Evolutionary conservation across 1,140 invertebrate species (phyloP).

Genomic region (Manduca sexta): DNA sequence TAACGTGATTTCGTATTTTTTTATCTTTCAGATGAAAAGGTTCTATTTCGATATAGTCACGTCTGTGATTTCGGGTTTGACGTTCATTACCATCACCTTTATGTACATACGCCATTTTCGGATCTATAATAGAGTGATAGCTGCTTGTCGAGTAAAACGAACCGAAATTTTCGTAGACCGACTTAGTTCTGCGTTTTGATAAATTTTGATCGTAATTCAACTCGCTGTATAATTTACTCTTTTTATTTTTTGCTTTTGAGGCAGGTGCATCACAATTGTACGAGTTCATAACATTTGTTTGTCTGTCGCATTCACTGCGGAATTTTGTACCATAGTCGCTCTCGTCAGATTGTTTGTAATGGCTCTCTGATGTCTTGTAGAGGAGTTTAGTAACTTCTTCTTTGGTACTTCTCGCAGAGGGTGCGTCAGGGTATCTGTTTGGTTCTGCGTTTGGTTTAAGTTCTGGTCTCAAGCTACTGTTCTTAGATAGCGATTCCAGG

Average conservation of each 20-base stretch:
- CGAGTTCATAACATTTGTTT: background rate
- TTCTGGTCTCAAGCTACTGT: background rate
- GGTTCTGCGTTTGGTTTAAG: background rate
- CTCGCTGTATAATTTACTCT: conserved; percentile 17
- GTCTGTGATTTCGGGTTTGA: conserved; percentile 4
- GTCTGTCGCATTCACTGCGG: background rate
- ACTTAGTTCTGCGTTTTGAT: conserved; percentile 20
- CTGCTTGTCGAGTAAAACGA: conserved; percentile 27
- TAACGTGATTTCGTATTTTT: conserved; percentile 11
- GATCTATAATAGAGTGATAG: conserved; percentile 26
- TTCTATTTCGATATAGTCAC: conserved; percentile 9
- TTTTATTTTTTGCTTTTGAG: conserved; percentile 14
- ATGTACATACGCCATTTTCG: conserved; percentile 8
- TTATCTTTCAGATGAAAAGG: conserved; percentile 4
- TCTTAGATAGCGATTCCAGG: conserved; percentile 21
- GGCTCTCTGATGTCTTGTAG: conserved; percentile 30
- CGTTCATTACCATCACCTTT: conserved; percentile 3
- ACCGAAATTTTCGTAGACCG: conserved; percentile 10
- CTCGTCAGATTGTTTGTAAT: conserved; percentile 26
- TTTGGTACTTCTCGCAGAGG: conserved; percentile 12
- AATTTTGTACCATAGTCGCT: conserved; percentile 15
- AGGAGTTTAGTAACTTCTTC: conserved; percentile 35
- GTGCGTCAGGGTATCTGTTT: conserved; percentile 14
- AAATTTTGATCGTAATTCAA: conserved; percentile 12
- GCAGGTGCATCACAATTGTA: background rate